Evolutionary conservation across 2,888 invertebrate species (phyloP).

Genomic region (Terebella lapidaria): DNA sequence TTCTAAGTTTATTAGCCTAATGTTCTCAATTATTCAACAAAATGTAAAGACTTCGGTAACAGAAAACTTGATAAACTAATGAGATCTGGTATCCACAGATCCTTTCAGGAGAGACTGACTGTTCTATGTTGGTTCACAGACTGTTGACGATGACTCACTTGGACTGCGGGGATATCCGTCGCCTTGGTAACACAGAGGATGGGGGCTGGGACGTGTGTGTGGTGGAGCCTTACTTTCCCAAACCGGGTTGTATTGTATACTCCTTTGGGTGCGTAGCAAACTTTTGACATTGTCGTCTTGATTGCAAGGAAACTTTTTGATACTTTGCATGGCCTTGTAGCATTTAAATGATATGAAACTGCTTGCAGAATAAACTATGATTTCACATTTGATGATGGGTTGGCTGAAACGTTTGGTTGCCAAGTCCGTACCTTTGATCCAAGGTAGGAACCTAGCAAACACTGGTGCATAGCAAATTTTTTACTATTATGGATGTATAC

Average conservation of each 20-base stretch:
- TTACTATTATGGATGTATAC: too few species aligned
- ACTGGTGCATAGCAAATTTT: too few species aligned
- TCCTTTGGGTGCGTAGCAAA: slow-evolving; percentile 31
- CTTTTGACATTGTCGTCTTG: neutral
- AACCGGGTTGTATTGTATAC: slow-evolving; percentile 36
- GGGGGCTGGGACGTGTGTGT: slow-evolving; percentile 48
- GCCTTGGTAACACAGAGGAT: slow-evolving; percentile 28
- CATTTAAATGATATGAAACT: neutral
- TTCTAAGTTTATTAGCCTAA: too few species aligned
- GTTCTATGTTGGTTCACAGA: too few species aligned
- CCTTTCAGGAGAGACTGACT: too few species aligned
- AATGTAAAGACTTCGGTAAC: neutral
- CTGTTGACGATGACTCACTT: slow-evolving; percentile 10
- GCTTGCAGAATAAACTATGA: slow-evolving; percentile 23
- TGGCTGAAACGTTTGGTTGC: slow-evolving; percentile 29
- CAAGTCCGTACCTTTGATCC: slow-evolving; percentile 41
- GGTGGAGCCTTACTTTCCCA: slow-evolving; percentile 35
- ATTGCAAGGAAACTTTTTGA: neutral
- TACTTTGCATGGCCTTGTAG: too few species aligned
- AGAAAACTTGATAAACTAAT: neutral
- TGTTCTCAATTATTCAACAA: too few species aligned
- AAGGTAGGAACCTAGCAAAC: slow-evolving; percentile 14
- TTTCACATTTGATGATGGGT: slow-evolving; percentile 26
- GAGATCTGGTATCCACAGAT: neutral
- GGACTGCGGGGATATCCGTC: slow-evolving; percentile 16